Evolutionary conservation across 2,113 vertebrate genomes (phyloP).

Genomic region (Megalops atlanticus): DNA sequence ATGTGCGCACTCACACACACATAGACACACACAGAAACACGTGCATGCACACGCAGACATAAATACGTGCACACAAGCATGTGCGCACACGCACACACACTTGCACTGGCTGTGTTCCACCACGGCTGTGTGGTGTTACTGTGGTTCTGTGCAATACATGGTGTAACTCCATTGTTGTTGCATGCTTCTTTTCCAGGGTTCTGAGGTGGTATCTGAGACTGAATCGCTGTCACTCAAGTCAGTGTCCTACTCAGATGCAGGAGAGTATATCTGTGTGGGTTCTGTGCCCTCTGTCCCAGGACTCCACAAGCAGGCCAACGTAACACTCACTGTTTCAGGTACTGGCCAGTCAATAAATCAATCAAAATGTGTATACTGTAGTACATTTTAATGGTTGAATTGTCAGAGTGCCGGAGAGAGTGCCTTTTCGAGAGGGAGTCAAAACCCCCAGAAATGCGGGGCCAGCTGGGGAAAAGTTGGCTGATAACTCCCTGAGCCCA

Average conservation of each 20-base stretch:
- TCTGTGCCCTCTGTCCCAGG: constrained; percentile 68
- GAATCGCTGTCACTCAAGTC: constrained; percentile 56
- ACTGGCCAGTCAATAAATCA: constrained; percentile 2
- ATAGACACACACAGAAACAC: neutral
- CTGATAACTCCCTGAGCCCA: too few relatives aligned
- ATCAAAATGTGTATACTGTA: neutral
- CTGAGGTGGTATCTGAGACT: constrained; percentile 52
- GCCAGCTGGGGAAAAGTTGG: too few relatives aligned
- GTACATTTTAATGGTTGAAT: too few relatives aligned
- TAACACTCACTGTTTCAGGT: constrained; percentile 79
- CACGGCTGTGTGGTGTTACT: neutral
- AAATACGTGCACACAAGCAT: neutral
- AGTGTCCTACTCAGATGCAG: constrained; percentile 59
- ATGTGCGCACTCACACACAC: neutral
- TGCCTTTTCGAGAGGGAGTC: too few relatives aligned
- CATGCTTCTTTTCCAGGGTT: constrained; percentile 54
- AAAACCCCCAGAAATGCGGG: too few relatives aligned
- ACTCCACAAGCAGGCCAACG: constrained; percentile 54
- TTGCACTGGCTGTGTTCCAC: neutral
- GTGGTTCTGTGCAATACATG: too few relatives aligned
- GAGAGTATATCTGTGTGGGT: constrained; percentile 77
- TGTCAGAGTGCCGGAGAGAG: too few relatives aligned
- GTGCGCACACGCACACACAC: neutral
- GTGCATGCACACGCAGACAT: neutral
- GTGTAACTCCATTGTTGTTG: neutral